Conservation (phyloP, 2,888 invertebrate species). For the Glomeris marginata region DNA sequence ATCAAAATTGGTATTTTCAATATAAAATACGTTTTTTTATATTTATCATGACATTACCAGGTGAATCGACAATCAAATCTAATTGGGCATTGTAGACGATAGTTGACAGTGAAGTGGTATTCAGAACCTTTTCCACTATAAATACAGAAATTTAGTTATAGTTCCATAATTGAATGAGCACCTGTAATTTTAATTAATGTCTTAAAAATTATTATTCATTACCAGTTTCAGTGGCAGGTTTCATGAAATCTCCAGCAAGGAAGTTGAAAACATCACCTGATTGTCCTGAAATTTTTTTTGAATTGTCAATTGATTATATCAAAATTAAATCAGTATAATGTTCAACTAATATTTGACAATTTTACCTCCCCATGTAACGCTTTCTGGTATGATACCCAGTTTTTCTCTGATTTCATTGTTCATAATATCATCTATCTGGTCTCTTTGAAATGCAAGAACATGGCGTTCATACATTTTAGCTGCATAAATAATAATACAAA, state of each 20-base stretch:
- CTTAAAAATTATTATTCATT: too few species aligned
- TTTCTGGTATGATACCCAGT: conserved; percentile 43
- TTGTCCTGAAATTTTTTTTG: conserved; percentile 27
- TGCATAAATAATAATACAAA: too few species aligned
- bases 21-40: not conserved
- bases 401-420: conserved; percentile 49
- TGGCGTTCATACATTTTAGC: conserved; percentile 18
- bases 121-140: conserved; percentile 51
- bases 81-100: conserved; percentile 63
- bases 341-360: too few species aligned
- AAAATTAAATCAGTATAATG: too few species aligned
- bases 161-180: too few species aligned
- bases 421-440: conserved; percentile 43
- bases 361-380: conserved; percentile 47
- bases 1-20: conserved; percentile 1
- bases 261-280: conserved; percentile 42
- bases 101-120: conserved; percentile 49
- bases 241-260: conserved; percentile 58
- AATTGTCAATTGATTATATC: too few species aligned
- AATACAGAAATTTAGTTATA: conserved; percentile 23
- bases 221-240: conserved; percentile 55
- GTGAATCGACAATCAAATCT: conserved; percentile 68
- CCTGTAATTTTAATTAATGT: too few species aligned
- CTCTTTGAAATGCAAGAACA: conserved; percentile 19
- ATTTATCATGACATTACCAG: conserved; percentile 38